phyloP scores from a whole-genome alignment of 2,797 vertebrate species.

The Falco naumanni region DNA sequence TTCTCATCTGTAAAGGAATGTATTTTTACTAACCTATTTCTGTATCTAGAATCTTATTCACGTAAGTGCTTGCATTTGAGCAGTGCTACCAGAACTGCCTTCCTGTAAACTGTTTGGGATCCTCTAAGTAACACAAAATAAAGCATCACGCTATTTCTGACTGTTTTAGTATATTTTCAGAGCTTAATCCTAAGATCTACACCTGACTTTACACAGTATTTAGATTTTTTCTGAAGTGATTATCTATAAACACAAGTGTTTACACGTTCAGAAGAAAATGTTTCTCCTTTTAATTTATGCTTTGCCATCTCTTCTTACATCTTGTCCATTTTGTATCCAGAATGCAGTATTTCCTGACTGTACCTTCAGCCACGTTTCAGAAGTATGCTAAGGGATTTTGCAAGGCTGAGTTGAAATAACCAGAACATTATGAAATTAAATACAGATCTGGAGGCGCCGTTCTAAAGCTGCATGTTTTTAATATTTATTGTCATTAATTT shows the following conservation, averaged over 20 bases:
- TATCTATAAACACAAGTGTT: neutral
- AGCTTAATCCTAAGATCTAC: neutral
- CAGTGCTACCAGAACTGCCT: neutral
- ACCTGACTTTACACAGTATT: neutral
- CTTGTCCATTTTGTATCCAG: neutral
- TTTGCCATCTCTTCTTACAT: neutral
- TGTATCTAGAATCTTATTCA: neutral
- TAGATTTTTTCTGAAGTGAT: neutral
- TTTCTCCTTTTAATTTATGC: neutral
- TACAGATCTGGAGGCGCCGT: neutral
- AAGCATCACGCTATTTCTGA: neutral
- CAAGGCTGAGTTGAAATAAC: neutral
- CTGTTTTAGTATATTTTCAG: neutral
- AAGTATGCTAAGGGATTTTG: accelerated
- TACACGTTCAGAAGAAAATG: neutral
- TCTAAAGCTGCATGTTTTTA: neutral
- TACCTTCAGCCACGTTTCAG: neutral
- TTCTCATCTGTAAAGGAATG: neutral
- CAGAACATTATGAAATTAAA: neutral
- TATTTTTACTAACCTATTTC: slow-evolving; percentile 6
- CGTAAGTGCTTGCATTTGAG: neutral
- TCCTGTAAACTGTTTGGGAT: neutral
- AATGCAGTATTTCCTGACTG: neutral
- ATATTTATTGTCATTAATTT: slow-evolving; percentile 23
- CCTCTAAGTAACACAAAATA: neutral